A percentile compares a stretch with the other conserved stretches of the same genome.
These are phyloP conservation scores for Montipora sp. DNA, from an alignment of 64 coral and sea anemone species.

Conservation along the genomic window DNA sequence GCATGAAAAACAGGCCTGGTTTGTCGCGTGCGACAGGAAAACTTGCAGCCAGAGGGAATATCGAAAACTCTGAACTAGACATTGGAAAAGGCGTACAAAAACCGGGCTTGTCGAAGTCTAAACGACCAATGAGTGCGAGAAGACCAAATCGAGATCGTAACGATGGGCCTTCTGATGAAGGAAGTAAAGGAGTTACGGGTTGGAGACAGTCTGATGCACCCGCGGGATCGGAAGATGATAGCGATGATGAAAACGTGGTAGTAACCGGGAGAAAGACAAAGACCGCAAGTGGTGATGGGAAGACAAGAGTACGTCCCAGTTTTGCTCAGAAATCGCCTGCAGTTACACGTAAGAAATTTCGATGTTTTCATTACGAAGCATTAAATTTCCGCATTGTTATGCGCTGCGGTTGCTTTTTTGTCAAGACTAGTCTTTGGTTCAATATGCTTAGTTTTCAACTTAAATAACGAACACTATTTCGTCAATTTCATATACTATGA, in stretches of 20 bases:
- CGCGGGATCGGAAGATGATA: slow-evolving; percentile 18
- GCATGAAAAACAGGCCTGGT: background rate
- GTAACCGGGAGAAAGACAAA: slow-evolving; percentile 18
- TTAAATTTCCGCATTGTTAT: too few species aligned
- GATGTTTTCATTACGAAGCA: background rate
- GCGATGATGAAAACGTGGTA: slow-evolving; percentile 22
- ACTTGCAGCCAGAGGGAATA: background rate
- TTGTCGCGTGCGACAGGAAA: background rate
- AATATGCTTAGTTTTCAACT: too few species aligned
- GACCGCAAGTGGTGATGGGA: background rate
- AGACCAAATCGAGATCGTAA: background rate
- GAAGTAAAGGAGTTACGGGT: background rate
- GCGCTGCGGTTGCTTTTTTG: background rate
- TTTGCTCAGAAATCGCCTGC: slow-evolving; percentile 10
- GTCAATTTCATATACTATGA: too few species aligned
- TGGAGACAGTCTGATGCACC: background rate
- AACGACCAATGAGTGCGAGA: slow-evolving; percentile 16
- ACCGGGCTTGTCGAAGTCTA: slow-evolving; percentile 8
- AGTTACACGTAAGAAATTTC: slow-evolving; percentile 1
- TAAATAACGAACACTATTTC: too few species aligned
- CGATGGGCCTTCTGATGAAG: background rate
- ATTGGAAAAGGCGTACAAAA: background rate
- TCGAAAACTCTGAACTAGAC: background rate
- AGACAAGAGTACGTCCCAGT: background rate
- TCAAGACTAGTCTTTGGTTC: background rate